Percentiles rank a stretch among this genome's conserved stretches.
These are phyloP conservation scores for Drosophila barbarae DNA, from an alignment of 2,888 invertebrate species.

Conservation along the genomic window DNA sequence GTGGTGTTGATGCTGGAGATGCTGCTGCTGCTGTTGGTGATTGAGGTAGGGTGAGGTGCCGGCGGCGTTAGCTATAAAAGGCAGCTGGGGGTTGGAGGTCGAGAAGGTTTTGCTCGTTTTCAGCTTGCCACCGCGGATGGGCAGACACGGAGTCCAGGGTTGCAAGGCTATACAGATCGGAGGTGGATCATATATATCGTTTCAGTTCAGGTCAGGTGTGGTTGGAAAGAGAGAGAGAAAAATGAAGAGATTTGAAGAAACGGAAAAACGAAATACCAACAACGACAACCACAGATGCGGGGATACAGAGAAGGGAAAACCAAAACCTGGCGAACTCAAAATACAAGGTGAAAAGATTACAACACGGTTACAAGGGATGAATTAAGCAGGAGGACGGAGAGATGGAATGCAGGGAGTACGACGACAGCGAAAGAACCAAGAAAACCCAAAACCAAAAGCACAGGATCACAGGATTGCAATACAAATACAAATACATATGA, in stretches of 20 bases:
- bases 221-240: constrained; percentile 74
- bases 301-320: constrained; percentile 35
- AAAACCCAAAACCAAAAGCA: constrained; percentile 43
- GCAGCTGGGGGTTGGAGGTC: constrained; percentile 80
- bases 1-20: constrained; percentile 49
- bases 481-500: neutral
- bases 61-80: constrained; percentile 75
- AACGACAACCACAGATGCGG: constrained; percentile 55
- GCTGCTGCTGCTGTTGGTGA: constrained; percentile 45
- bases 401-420: constrained; percentile 1
- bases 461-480: constrained; percentile 1
- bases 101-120: constrained; percentile 80
- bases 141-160: constrained; percentile 80
- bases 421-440: constrained; percentile 31
- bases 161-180: constrained; percentile 76
- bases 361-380: constrained; percentile 26
- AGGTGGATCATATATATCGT: constrained; percentile 8
- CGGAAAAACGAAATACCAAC: constrained; percentile 71
- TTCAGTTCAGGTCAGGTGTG: constrained; percentile 28
- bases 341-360: constrained; percentile 46
- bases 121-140: constrained; percentile 80
- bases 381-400: constrained; percentile 18
- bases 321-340: constrained; percentile 40
- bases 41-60: constrained; percentile 52
- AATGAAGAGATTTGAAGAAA: constrained; percentile 74